Percentiles rank a stretch among this genome's conserved stretches.
Conservation (phyloP, 2,797 vertebrate species). For the Masticophis lateralis region DNA sequence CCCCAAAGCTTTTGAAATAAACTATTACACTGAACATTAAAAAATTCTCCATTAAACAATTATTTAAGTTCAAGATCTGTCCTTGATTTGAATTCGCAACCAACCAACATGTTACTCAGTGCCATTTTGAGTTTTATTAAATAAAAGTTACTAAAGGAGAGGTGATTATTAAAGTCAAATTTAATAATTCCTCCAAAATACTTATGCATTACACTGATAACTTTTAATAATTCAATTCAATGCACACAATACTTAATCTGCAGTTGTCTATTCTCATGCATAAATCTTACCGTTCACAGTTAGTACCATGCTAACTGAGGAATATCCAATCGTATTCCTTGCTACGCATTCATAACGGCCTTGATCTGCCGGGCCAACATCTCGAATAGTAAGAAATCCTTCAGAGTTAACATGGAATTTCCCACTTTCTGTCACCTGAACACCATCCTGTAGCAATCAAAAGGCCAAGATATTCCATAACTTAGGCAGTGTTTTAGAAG, state of each 20-base stretch:
- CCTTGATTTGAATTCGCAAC: neutral
- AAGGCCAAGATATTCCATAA: conserved; percentile 16
- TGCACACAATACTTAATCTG: neutral
- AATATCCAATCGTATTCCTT: conserved; percentile 91
- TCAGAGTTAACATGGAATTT: conserved; percentile 92
- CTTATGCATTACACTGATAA: neutral
- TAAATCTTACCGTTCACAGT: conserved; percentile 86
- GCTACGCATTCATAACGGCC: conserved; percentile 95
- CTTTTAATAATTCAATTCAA: neutral
- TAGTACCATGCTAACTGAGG: conserved; percentile 89
- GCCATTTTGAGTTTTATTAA: neutral
- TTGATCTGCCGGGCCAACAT: conserved; percentile 87
- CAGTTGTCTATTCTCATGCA: neutral
- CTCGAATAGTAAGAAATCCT: conserved; percentile 90
- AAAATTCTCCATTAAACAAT: neutral
- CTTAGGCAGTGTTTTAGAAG: neutral
- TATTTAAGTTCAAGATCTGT: neutral
- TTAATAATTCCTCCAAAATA: neutral
- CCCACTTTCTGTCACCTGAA: conserved; percentile 96
- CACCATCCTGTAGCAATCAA: conserved; percentile 81
- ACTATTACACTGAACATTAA: neutral
- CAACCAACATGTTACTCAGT: neutral
- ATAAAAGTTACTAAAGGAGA: neutral
- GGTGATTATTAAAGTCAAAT: neutral
- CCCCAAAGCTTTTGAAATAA: neutral